phyloP scores from a whole-genome alignment of 1,140 invertebrate species.

The Atta texana region DNA sequence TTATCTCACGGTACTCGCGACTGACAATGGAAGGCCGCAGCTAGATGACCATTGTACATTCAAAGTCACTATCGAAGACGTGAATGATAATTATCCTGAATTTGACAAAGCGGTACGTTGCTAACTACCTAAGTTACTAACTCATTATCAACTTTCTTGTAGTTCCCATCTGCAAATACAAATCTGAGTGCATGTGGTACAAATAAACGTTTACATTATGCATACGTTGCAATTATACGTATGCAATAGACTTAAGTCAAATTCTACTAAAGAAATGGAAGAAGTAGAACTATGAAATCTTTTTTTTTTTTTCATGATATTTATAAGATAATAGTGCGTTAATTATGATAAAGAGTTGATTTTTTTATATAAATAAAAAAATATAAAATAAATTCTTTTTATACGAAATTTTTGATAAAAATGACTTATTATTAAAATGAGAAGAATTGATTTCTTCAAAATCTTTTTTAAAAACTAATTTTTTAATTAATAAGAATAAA shows the following conservation, averaged over 20 bases:
- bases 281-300: background rate
- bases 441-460: background rate
- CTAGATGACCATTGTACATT: conserved; percentile 95
- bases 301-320: background rate
- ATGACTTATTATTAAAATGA: background rate
- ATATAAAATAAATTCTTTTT: background rate
- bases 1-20: conserved; percentile 93
- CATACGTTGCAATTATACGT: conserved; percentile 24
- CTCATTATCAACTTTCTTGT: conserved; percentile 24
- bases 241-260: background rate
- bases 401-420: background rate
- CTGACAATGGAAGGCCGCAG: conserved; percentile 94
- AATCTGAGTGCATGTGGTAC: conserved; percentile 29
- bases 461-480: background rate
- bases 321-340: background rate
- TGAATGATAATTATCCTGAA: conserved; percentile 93
- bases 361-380: background rate
- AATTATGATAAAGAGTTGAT: background rate
- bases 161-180: conserved; percentile 10
- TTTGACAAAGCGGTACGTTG: conserved; percentile 92
- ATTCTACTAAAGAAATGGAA: background rate
- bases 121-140: conserved; percentile 11
- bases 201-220: conserved; percentile 34
- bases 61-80: conserved; percentile 94
- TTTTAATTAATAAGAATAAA: background rate